These are phyloP conservation scores for Crotophaga sulcirostris DNA, from an alignment of 2,113 vertebrate genomes.

Conservation along the genomic window DNA sequence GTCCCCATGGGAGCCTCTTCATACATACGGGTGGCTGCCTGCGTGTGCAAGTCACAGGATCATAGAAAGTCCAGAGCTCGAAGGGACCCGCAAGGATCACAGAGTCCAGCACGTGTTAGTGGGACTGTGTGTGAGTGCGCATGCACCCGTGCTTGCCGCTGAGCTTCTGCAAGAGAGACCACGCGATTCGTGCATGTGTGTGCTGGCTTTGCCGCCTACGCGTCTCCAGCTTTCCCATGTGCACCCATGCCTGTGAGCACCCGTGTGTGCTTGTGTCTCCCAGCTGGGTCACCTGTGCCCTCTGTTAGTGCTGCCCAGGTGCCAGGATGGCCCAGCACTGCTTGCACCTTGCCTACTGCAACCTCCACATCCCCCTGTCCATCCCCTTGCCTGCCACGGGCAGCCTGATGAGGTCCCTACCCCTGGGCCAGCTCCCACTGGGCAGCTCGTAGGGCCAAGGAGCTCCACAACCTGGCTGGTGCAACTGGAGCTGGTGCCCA, in stretches of 20 bases:
- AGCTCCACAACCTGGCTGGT: not conserved
- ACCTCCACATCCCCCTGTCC: not conserved
- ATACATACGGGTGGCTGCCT: rapidly evolving
- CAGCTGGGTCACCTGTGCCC: not conserved
- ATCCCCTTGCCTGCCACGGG: not conserved
- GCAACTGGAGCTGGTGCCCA: not conserved
- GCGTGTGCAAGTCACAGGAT: rapidly evolving
- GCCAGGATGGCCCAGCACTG: not conserved
- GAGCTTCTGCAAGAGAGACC: too few species aligned
- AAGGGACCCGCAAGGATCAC: too few species aligned
- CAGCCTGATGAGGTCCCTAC: rapidly evolving
- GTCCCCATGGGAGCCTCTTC: not conserved
- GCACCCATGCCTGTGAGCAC: rapidly evolving
- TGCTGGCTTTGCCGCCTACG: rapidly evolving
- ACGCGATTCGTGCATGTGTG: rapidly evolving
- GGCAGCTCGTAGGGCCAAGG: not conserved
- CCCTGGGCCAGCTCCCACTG: not conserved
- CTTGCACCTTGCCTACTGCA: rapidly evolving
- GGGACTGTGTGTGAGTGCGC: rapidly evolving
- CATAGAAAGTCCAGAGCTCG: too few species aligned
- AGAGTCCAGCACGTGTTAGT: not conserved
- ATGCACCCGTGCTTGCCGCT: rapidly evolving
- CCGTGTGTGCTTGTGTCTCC: rapidly evolving
- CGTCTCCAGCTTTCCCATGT: rapidly evolving
- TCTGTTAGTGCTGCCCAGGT: not conserved